Base-by-base conservation (phyloP, 2,113 vertebrate genomes). In the Plecotus auritus region DNA sequence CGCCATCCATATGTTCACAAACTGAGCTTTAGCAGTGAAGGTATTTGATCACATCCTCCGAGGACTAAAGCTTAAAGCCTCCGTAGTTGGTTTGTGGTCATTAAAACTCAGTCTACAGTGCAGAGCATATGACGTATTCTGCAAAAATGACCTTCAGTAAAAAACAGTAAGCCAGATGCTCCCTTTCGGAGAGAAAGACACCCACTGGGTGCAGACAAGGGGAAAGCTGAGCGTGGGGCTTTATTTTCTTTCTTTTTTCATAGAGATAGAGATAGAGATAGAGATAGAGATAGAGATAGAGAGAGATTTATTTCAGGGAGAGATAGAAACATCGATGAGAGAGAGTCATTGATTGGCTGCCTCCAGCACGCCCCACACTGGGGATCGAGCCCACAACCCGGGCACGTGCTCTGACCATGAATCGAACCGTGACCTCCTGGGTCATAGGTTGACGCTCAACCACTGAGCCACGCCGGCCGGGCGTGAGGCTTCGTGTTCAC, bases 1-100 rank as follows among this genome's bases (percentile, higher is more conserved):
- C 16, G 81, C 64, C 74, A 89, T 17, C 76, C 91, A 28, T 86
- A 28, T 76, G 80, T 91, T 82, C 94, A 85, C 51, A 93, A 84
- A 94, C 1, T 85, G 66, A 94, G 93, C 54, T 69, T 14, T 14
- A 90, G 86, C 22, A 85, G 54, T 67, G 67, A 91, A 95, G 83
- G 9, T 47, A 73, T 80, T 91, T 94, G 66, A 66, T 88, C 69
- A 81, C 72, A 85, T 64, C 51, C 61, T 94, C 78, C 37, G 88
- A 90, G 37, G 73, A 10, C 64, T 91, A 67, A 91, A 87, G 91
- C 42, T 51, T 84, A 94, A 91, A 90, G 47, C 51, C 30, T 47
- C 72, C 20, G 14, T 40, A 83, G 90, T 49, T 91, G 78, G 40
- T 66, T 69, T 86, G 61, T 47, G 49, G 26, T 70, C 22, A 93